phyloP scores from a whole-genome alignment of 2,113 vertebrate genomes.

The Clarias macrocephalus region DNA sequence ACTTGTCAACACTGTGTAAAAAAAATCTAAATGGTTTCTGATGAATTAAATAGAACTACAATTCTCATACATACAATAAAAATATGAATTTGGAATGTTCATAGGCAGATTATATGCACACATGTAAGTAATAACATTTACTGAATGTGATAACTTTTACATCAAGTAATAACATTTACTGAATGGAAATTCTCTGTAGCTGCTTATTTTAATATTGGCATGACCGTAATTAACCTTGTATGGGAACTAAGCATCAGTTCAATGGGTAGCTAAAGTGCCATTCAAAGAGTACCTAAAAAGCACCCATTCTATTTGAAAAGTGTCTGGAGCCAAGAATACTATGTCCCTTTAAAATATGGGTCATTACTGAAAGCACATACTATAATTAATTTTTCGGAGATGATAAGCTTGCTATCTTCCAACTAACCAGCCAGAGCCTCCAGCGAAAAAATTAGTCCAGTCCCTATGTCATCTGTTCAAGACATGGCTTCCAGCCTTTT shows the following conservation, averaged over 20 bases:
- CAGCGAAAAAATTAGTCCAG: no score
- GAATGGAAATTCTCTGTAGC: neutral
- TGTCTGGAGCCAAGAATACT: neutral
- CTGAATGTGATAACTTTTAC: neutral
- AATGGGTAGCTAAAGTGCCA: neutral
- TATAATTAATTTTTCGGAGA: neutral
- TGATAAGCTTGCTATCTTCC: neutral
- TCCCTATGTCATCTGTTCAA: neutral
- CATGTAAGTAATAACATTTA: neutral
- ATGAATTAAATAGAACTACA: neutral
- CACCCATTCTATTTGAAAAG: neutral
- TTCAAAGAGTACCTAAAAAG: neutral
- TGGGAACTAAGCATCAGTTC: neutral
- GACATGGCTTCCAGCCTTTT: neutral
- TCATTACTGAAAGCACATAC: neutral
- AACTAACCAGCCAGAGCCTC: neutral
- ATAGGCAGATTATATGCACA: neutral
- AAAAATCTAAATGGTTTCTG: neutral
- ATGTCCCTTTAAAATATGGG: neutral
- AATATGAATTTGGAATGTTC: neutral
- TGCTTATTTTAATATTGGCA: neutral
- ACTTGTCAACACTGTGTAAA: neutral
- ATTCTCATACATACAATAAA: neutral
- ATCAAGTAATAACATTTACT: neutral
- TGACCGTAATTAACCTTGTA: neutral